Conservation (phyloP, 2,797 vertebrate species). For the Eremophila alpestris region DNA sequence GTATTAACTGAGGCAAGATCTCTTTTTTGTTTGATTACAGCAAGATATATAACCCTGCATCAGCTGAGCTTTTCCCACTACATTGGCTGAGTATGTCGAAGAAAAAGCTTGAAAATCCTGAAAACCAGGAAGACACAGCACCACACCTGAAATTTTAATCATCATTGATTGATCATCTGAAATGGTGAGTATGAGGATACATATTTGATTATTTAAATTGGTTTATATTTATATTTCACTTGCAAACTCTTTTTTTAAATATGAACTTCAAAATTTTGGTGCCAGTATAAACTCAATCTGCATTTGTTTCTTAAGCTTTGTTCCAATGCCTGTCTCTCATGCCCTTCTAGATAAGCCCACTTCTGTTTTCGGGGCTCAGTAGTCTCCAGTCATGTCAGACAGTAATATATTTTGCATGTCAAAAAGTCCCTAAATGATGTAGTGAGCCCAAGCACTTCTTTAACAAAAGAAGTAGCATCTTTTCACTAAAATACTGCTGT, state of each 20-base stretch:
- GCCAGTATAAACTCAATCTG: neutral
- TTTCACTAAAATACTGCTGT: neutral
- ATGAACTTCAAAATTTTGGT: neutral
- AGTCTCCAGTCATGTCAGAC: neutral
- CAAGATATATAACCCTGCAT: neutral
- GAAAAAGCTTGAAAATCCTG: neutral
- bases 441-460: neutral
- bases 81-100: neutral
- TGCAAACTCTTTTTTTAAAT: neutral
- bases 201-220: neutral
- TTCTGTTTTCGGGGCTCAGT: neutral
- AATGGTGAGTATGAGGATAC: neutral
- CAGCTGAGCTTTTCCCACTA: neutral
- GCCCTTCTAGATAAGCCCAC: neutral
- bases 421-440: neutral
- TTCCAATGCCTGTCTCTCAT: neutral
- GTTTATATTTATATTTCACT: neutral
- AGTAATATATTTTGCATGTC: neutral
- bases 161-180: fast-evolving
- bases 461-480: neutral
- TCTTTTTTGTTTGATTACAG: neutral
- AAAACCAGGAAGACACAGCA: neutral
- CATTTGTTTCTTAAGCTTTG: neutral
- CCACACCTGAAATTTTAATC: neutral
- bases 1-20: neutral